Base-by-base conservation (phyloP, 2,797 vertebrate genomes). In the Acanthis flammea region DNA sequence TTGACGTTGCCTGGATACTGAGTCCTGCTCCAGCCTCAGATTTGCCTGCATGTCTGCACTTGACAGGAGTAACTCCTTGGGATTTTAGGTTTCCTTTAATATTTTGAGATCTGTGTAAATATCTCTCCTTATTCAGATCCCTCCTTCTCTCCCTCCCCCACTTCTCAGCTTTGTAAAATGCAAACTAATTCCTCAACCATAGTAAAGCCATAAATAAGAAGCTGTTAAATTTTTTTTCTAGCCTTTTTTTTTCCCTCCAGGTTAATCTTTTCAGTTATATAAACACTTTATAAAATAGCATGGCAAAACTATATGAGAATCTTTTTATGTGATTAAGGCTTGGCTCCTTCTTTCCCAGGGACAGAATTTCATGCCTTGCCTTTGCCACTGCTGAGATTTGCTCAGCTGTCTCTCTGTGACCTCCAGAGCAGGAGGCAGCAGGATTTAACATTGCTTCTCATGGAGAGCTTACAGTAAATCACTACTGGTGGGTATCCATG, bases 251-350 rank as follows among this genome's bases (percentile, higher is more conserved):
- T 60, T 9, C 2, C 1, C 41, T 73, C 61, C 62, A 88, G 62
- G 83, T 67, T 92, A 84, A 94, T 92, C 71, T 82, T 94, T 94
- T 82, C 47, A 80, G 47, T 84, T 92, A 92, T 41, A 91, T 58
- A 88, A 95, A 94, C 60, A 88, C 61, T 88, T 95, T 39, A 90
- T 57, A 90, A 92, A 94, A 80, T 53, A 88, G 66, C 73, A 79
- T 18, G 14, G 44, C 51, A 47, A 73, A 88, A 84, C 48, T 71
- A 63, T 58, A 86, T 78, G 66, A 84, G 55, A 84, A 84, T 89
- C 92, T 88, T 79, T 96, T 90, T 80, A 95, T 84, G 76, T 45
- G 85, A 91, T 97, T 95, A 89, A 91, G 62, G 24, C 23, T 93
- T 76, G 78, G 23, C 35, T 89, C 50, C 35, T 80, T 88, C 68